Base-by-base conservation (phyloP, 2,888 invertebrate genomes). In the Argynnis bischoffii region DNA sequence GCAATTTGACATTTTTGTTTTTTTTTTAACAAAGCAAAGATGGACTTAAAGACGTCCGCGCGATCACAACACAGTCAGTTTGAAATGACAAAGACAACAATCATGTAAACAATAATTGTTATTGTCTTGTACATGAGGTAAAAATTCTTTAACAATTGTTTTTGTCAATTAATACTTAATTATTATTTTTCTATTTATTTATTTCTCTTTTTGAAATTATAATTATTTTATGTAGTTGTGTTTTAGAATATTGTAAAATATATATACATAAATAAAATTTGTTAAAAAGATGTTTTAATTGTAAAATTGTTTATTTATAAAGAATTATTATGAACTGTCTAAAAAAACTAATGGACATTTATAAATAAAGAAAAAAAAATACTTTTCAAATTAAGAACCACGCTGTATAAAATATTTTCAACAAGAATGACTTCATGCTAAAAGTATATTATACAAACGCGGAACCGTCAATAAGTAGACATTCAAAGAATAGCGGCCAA, bases 71-170 rank as follows among this genome's bases (percentile, higher is more conserved):
- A 74, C 67, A 53, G 53, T 35, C 69, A 48, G 81, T 80, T 86
- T 84, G 84, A 81, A 77, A 80, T 87, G 87, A 85, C 87, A 78
- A 86, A 86, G 83, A 84, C 81, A 84, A 85, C 86, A 88, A 85
- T 82, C 80, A 78, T 79, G 86, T 87, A 88, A 90, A 90, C 91
- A 90, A 89, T 88, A 86, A 85, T 87, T 89, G 83, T 85, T 84
- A 81, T 77, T 75, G 71, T 74, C 78, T 75, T 72, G 72, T 78
- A 74, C 75, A 81, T 85, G 84, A 79, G 87, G 85, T 76, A 79
- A 74, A 74, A 69, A 72, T 53, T 53, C 18, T 41, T 51, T 21
- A 46, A 53, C 35, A 41, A 69, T 60, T 64, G 60, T 54, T 59
- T 6, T n/a, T 16, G 26, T 16, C 13, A 8, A 6, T 6, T n/a